Percentiles rank a stretch among this genome's conserved stretches.
Conservation (phyloP, 2,888 invertebrate genomes). For the Heliconius aoede region DNA sequence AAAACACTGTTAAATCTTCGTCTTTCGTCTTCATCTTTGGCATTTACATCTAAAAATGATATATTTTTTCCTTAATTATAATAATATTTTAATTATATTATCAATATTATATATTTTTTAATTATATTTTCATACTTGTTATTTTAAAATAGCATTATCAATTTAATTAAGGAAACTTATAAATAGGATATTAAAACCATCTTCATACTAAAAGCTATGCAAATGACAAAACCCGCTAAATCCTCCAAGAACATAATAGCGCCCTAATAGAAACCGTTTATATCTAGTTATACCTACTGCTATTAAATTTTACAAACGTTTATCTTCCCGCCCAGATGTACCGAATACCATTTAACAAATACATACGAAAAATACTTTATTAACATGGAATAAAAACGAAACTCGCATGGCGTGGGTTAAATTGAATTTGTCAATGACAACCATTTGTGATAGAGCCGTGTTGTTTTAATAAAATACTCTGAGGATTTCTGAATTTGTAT, state of each 20-base stretch:
- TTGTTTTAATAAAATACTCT: slow-evolving; percentile 40
- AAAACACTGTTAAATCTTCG: not conserved
- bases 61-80: no score
- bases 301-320: slow-evolving; percentile 67
- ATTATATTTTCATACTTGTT: not conserved
- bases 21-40: not conserved
- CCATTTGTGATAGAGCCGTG: slow-evolving; percentile 59
- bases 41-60: no score
- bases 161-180: not conserved
- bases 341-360: slow-evolving; percentile 56
- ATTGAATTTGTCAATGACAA: slow-evolving; percentile 54
- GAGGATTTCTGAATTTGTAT: slow-evolving; percentile 22
- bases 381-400: slow-evolving; percentile 46
- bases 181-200: slow-evolving; percentile 8
- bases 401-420: slow-evolving; percentile 50
- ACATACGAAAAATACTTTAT: slow-evolving; percentile 46
- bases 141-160: not conserved
- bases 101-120: not conserved
- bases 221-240: slow-evolving; percentile 32
- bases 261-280: slow-evolving; percentile 54
- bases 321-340: slow-evolving; percentile 74
- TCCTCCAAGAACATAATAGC: slow-evolving; percentile 46
- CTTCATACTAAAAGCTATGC: slow-evolving; percentile 22
- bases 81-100: not conserved
- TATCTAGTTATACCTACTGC: slow-evolving; percentile 58